Conservation (phyloP, 2,113 vertebrate species). For the Setophaga petechia region DNA sequence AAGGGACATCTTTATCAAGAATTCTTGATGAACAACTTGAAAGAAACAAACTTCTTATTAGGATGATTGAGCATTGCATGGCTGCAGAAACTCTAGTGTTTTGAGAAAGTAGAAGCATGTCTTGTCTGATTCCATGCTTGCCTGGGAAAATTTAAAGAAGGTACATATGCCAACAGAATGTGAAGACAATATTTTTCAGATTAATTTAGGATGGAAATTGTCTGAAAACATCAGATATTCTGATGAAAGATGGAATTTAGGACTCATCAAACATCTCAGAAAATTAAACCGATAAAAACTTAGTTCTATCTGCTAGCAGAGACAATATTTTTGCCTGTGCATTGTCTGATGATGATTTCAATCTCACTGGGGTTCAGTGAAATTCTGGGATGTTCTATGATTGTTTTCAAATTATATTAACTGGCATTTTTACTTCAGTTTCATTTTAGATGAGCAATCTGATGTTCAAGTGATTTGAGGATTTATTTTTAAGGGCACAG, state of each 20-base stretch:
- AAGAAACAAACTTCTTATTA: background rate
- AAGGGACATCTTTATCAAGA: background rate
- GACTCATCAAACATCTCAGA: background rate
- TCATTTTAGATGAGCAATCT: background rate
- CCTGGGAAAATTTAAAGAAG: background rate
- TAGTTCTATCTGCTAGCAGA: background rate
- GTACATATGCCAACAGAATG: background rate
- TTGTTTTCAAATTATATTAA: background rate
- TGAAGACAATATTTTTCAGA: background rate
- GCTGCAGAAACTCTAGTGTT: background rate
- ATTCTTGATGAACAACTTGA: background rate
- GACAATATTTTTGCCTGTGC: background rate
- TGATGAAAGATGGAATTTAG: background rate
- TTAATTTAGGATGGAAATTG: background rate
- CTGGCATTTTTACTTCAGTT: background rate
- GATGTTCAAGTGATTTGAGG: background rate
- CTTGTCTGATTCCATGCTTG: background rate
- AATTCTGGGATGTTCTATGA: background rate
- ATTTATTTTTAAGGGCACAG: background rate
- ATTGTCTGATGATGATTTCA: background rate
- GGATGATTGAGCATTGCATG: background rate
- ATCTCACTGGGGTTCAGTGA: background rate
- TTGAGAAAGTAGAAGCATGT: background rate
- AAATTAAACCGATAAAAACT: background rate
- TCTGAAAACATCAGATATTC: background rate